Conservation (phyloP, 2,888 invertebrate species). For the Osmoderma eremita region DNA sequence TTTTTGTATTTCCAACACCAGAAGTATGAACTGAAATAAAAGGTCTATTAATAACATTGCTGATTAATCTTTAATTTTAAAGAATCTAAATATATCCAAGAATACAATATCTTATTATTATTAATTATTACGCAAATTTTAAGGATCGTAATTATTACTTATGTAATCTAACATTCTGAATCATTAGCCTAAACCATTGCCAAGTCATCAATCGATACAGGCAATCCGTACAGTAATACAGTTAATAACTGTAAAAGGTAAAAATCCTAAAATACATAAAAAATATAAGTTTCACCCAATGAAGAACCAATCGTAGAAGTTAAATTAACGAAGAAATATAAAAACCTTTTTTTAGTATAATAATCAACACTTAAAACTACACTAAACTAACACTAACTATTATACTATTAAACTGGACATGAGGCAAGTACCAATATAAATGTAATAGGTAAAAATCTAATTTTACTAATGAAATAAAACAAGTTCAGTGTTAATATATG, state of each 20-base stretch:
- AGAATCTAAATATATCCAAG: constrained; percentile 35
- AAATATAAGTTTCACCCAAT: constrained; percentile 37
- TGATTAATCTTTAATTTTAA: constrained; percentile 43
- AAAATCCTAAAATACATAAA: constrained; percentile 40
- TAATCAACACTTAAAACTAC: constrained; percentile 48
- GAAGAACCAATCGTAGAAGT: constrained; percentile 26
- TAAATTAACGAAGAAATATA: constrained; percentile 38
- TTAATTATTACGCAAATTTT: constrained; percentile 34
- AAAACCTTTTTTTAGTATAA: constrained; percentile 33
- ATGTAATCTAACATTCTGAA: constrained; percentile 30
- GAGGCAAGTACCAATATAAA: constrained; percentile 32
- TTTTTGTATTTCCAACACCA: constrained; percentile 40
- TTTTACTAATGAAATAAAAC: constrained; percentile 35
- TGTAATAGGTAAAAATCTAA: constrained; percentile 35
- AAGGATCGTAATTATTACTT: constrained; percentile 35
- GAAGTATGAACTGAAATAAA: constrained; percentile 43
- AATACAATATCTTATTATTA: constrained; percentile 38
- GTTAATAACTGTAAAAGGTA: constrained; percentile 35
- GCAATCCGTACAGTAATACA: constrained; percentile 40
- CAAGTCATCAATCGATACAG: constrained; percentile 46
- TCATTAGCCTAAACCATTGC: constrained; percentile 47
- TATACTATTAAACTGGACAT: constrained; percentile 29
- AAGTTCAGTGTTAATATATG: constrained; percentile 26
- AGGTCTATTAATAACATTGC: constrained; percentile 42
- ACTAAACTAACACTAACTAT: constrained; percentile 38